A percentile compares a stretch with the other conserved stretches of the same genome.
Evolutionary conservation across 1,140 invertebrate genomes (phyloP).

Genomic region (Gryon sp.): DNA sequence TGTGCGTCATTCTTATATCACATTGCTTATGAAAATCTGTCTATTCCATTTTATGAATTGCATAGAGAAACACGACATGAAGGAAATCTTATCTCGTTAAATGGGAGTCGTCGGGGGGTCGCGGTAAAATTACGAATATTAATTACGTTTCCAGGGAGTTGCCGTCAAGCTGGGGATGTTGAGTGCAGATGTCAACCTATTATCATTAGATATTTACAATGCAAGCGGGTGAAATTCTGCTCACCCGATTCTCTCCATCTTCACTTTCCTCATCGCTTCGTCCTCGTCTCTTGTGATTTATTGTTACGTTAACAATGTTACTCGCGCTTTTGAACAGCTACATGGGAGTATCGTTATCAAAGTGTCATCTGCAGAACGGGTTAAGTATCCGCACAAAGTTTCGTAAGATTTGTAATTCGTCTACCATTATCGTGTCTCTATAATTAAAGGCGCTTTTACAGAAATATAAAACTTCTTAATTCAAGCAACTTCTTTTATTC

Average conservation of each 20-base stretch:
- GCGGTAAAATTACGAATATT: constrained; percentile 78
- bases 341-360: constrained; percentile 77
- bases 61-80: constrained; percentile 54
- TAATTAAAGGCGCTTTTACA: constrained; percentile 53
- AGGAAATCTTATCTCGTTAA: constrained; percentile 69
- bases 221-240: constrained; percentile 66
- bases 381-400: constrained; percentile 62
- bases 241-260: constrained; percentile 20
- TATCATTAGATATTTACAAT: constrained; percentile 77
- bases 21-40: constrained; percentile 56
- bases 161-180: constrained; percentile 71
- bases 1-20: constrained; percentile 34
- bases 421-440: constrained; percentile 55
- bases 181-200: constrained; percentile 80
- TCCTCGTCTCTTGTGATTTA: constrained; percentile 71
- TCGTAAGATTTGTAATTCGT: constrained; percentile 59
- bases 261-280: constrained; percentile 40
- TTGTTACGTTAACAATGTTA: constrained; percentile 80
- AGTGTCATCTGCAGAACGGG: constrained; percentile 72
- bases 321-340: constrained; percentile 74
- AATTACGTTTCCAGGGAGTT: constrained; percentile 77
- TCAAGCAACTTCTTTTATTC: constrained; percentile 50
- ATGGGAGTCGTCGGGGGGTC: constrained; percentile 67
- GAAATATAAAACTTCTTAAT: constrained; percentile 44
- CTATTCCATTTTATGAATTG: constrained; percentile 54